Conservation (phyloP, 2,113 vertebrate species). For the Pseudolaguvia tuberculata region DNA sequence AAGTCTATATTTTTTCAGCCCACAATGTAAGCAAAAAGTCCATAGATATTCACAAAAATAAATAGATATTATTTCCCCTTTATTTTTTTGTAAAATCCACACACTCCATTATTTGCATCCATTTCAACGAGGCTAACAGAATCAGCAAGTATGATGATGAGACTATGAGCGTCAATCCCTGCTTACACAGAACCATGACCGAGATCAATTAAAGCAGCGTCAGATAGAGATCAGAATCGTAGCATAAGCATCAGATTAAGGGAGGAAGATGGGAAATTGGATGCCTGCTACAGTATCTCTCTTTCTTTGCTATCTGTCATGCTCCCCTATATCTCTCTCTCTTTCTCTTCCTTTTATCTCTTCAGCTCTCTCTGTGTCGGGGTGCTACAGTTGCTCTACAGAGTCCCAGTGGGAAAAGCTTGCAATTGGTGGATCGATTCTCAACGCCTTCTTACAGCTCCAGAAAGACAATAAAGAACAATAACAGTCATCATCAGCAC, state of each 20-base stretch:
- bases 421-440: conserved; percentile 67
- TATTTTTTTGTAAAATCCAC: conserved; percentile 53
- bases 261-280: conserved; percentile 44
- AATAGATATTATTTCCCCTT: conserved; percentile 55
- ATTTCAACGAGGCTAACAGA: conserved; percentile 62
- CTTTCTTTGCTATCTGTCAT: conserved; percentile 19
- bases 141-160: conserved; percentile 63
- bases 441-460: conserved; percentile 63
- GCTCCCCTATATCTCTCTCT: conserved; percentile 27
- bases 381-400: conserved; percentile 53
- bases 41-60: no score
- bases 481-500: conserved; percentile 65
- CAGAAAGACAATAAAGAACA: conserved; percentile 71
- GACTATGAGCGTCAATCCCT: conserved; percentile 70
- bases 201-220: conserved; percentile 74
- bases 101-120: conserved; percentile 53
- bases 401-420: conserved; percentile 52
- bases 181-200: conserved; percentile 72
- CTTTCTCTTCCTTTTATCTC: conserved; percentile 7
- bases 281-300: conserved; percentile 19
- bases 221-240: conserved; percentile 68
- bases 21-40: background rate
- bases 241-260: conserved; percentile 56
- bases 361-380: conserved; percentile 21
- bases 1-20: background rate